A percentile compares a stretch with the other conserved stretches of the same genome.
Conservation (phyloP, 2,113 vertebrate genomes). For the Rhombomys opimus region DNA sequence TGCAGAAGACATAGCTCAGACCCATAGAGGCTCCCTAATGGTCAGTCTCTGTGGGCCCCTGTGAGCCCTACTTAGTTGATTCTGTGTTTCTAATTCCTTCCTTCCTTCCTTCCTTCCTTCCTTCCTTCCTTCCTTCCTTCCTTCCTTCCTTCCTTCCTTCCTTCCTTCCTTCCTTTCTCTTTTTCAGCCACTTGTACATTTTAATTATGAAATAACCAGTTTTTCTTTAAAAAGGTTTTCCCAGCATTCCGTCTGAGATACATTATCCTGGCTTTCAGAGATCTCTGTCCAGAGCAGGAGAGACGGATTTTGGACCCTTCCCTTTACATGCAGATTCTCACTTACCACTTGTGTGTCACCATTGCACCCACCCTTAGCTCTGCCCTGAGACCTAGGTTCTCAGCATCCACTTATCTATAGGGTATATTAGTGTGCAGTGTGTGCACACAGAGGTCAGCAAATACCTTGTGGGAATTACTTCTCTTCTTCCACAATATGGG, state of each 20-base stretch:
- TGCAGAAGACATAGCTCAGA: neutral
- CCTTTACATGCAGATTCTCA: neutral
- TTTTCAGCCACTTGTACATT: neutral
- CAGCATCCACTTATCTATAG: neutral
- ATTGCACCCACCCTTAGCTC: neutral
- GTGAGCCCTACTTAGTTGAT: neutral
- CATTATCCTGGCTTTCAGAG: neutral
- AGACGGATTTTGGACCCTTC: neutral
- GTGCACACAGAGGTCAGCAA: neutral
- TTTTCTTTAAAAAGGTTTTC: neutral
- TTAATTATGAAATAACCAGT: neutral
- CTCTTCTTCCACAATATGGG: neutral
- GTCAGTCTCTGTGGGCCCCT: neutral
- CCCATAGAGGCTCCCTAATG: neutral
- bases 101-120: neutral
- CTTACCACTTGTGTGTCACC: neutral
- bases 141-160: too few relatives aligned
- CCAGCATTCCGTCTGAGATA: neutral
- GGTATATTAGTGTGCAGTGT: too few relatives aligned
- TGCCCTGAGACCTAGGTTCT: neutral
- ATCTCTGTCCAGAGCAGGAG: neutral
- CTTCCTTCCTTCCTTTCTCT: accelerated
- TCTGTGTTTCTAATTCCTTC: neutral
- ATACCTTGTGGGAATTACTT: neutral
- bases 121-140: too few relatives aligned